phyloP scores from a whole-genome alignment of 2,113 vertebrate genomes.

The Lepus timidus region DNA sequence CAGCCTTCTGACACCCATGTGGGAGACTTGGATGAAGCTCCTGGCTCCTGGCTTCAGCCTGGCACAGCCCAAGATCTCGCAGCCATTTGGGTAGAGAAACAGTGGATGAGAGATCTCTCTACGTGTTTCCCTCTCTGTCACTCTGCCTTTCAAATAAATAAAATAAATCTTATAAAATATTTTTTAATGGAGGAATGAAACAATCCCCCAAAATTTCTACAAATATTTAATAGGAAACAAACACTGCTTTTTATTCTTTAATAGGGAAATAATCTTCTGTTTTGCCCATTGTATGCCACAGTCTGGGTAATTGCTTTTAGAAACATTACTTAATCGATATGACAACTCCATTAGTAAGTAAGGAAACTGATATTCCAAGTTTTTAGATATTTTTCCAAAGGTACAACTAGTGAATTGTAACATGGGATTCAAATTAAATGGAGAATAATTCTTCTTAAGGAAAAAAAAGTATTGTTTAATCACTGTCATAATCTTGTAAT shows the following conservation, averaged over 20 bases:
- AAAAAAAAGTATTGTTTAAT: conserved; percentile 25
- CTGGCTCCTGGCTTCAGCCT: too few relatives aligned
- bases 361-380: not conserved
- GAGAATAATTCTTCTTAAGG: not conserved
- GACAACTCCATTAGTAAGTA: not conserved
- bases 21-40: too few relatives aligned
- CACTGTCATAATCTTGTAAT: not conserved
- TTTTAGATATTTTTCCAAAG: not conserved
- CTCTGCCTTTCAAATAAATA: too few relatives aligned
- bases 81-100: too few relatives aligned
- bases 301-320: not conserved
- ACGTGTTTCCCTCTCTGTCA: too few relatives aligned
- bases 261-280: conserved; percentile 16
- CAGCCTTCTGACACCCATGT: too few relatives aligned
- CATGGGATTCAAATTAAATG: not conserved
- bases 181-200: not conserved
- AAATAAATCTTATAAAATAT: not conserved
- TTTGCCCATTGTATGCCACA: not conserved
- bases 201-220: not conserved
- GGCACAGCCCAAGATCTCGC: too few relatives aligned
- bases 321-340: not conserved
- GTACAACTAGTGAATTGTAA: not conserved
- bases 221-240: not conserved
- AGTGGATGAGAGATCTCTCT: too few relatives aligned
- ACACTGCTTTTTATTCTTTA: not conserved